Evolutionary conservation across 2,888 invertebrate genomes (phyloP).

Genomic region (Poecilobothrus nobilitatus): DNA sequence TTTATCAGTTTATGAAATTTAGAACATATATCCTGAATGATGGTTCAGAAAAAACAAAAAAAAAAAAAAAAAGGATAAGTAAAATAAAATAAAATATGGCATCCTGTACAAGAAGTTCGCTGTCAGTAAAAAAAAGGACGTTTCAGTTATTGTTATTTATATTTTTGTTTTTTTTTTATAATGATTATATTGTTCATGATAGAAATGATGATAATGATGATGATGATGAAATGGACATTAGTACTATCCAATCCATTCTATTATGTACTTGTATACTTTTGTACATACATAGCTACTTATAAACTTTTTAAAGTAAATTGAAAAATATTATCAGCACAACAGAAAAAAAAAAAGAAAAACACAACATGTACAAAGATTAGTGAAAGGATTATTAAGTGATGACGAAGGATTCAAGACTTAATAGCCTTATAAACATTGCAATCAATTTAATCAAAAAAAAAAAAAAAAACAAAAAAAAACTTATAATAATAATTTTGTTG

Average conservation of each 20-base stretch:
- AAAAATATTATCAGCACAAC: background rate
- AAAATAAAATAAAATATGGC: background rate
- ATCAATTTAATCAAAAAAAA: background rate
- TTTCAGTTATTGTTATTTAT: background rate
- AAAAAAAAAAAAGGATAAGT: background rate
- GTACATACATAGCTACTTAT: too few species aligned
- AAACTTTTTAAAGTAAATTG: background rate
- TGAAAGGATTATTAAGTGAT: conserved; percentile 1
- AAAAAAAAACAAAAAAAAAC: background rate
- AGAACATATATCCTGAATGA: background rate
- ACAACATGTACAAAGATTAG: background rate
- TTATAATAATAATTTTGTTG: too few species aligned
- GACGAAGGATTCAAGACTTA: background rate
- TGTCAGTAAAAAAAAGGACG: background rate
- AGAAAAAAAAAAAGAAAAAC: background rate
- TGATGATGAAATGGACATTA: background rate
- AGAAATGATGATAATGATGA: background rate
- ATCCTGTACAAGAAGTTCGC: background rate
- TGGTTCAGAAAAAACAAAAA: background rate
- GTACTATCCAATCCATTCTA: too few species aligned
- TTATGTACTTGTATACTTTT: too few species aligned
- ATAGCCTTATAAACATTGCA: background rate
- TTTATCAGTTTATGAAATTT: background rate
- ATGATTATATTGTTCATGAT: too few species aligned
- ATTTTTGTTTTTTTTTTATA: too few species aligned